Evolutionary conservation across 2,888 invertebrate species (phyloP).

Genomic region (Calameuta pallipes): DNA sequence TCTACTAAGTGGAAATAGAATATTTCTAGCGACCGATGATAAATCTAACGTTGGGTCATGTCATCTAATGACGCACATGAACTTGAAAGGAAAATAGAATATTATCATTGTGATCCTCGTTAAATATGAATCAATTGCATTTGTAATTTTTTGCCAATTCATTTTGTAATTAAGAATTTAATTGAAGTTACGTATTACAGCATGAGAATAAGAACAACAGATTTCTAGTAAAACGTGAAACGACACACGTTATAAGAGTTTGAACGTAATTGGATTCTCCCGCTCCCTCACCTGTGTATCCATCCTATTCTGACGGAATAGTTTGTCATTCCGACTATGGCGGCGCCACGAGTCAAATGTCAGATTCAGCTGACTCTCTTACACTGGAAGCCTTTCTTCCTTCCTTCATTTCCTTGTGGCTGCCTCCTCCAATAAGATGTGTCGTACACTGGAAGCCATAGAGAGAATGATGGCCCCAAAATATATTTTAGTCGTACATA

Average conservation of each 20-base stretch:
- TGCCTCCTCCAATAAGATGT: too few species aligned
- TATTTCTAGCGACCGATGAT: background rate
- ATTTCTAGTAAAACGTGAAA: constrained; percentile 11
- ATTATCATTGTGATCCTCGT: background rate
- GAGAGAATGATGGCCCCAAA: background rate
- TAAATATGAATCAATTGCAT: background rate
- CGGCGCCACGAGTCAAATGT: background rate
- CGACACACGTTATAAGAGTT: constrained; percentile 13
- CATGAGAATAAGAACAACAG: too few species aligned
- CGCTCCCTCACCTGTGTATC: constrained; percentile 17
- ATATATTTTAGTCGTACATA: too few species aligned
- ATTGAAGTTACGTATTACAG: too few species aligned
- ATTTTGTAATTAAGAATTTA: too few species aligned
- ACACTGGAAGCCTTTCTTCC: background rate
- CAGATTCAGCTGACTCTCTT: background rate
- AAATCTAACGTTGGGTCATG: background rate
- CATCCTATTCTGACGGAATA: background rate
- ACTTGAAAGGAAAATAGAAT: background rate
- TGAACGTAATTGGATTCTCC: constrained; percentile 37
- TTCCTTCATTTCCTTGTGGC: too few species aligned
- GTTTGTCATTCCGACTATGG: background rate
- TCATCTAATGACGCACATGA: background rate
- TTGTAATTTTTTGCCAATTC: background rate
- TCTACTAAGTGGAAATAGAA: background rate
- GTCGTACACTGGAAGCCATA: constrained; percentile 7